Base-by-base conservation (phyloP, 2,888 invertebrate species). In the Gonocerus acuteangulatus region DNA sequence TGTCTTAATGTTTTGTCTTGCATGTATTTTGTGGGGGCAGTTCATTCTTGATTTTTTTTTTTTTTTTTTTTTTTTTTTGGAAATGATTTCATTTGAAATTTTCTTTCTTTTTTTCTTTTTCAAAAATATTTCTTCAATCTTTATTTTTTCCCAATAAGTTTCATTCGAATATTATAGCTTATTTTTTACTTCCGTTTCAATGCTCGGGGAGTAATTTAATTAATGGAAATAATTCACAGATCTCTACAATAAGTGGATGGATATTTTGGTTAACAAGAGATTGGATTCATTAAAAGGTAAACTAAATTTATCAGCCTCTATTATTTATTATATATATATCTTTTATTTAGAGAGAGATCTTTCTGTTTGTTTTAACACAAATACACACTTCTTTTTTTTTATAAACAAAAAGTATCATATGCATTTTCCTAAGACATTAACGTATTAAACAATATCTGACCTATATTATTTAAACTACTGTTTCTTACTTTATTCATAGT, bases 161-260 rank as follows among this genome's bases (percentile, higher is more conserved):
- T 32, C 11, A 6, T 11, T 32, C 11, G 6, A 39, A 9, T 11
- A n/a, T 15, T 22, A n/a, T 39, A 39, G 21, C 39, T 22, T 19
- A 51, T 34, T 36, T 19, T 3, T 47, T 21, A 23, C 42, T 21
- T 54, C 39, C 36, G 18, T 54, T 4, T 42, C 19, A 39, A 42
- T 42, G 36, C 21, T 42, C 22, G 39, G 54, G 54, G 42, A 42
- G n/a, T 36, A 34, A 51, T 51, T 51, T 51, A 36, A 54, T 54
- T 42, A 54, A 42, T 54, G 42, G 18, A 39, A 22, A 54, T 54
- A 54, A 54, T 54, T 54, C 54, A 54, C 54, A 54, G 54, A 54
- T 54, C 15, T 22, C 54, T 42, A 54, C 52, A 15, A 34, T 52
- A n/a, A 39, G 19, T 42, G 54, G 54, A 19, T 48, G 48, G 34